Evolutionary conservation across 2,797 vertebrate genomes (phyloP).

Genomic region (Rhyacichthys aspro): DNA sequence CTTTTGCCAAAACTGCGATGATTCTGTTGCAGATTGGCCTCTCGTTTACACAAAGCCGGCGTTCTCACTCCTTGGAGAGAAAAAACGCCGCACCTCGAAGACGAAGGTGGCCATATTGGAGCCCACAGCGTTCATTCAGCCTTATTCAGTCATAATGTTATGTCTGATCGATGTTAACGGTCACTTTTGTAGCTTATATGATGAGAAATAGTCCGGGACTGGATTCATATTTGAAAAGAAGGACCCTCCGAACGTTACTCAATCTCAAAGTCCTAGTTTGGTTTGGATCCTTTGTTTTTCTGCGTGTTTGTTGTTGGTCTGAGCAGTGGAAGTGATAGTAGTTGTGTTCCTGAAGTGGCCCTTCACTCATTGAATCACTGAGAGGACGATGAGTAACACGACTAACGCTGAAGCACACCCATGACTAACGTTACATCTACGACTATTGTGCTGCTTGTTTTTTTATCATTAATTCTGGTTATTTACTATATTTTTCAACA

Average conservation of each 20-base stretch:
- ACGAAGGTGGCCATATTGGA: too few relatives aligned
- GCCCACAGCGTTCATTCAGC: too few relatives aligned
- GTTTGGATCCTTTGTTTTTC: not conserved
- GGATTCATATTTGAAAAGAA: not conserved
- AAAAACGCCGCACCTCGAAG: too few relatives aligned
- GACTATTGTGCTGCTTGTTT: not conserved
- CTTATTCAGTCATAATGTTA: not conserved
- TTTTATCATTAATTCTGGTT: slow-evolving; percentile 1
- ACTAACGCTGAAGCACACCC: slow-evolving; percentile 16
- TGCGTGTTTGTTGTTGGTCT: not conserved
- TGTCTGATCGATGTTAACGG: not conserved
- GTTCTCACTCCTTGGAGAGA: too few relatives aligned
- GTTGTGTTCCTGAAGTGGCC: slow-evolving; percentile 41
- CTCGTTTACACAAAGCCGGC: too few relatives aligned
- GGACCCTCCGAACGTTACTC: not conserved
- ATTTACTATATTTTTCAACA: slow-evolving; percentile 1
- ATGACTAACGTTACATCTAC: slow-evolving; percentile 14
- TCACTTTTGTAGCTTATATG: not conserved
- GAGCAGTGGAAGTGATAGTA: slow-evolving; percentile 37
- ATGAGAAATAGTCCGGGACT: too few relatives aligned
- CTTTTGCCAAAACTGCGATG: too few relatives aligned
- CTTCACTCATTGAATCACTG: slow-evolving; percentile 52
- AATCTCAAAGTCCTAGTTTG: not conserved
- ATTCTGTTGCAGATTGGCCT: too few relatives aligned
- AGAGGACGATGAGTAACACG: slow-evolving; percentile 32